phyloP scores from a whole-genome alignment of 2,888 invertebrate species.

The Eupithecia subfuscata region DNA sequence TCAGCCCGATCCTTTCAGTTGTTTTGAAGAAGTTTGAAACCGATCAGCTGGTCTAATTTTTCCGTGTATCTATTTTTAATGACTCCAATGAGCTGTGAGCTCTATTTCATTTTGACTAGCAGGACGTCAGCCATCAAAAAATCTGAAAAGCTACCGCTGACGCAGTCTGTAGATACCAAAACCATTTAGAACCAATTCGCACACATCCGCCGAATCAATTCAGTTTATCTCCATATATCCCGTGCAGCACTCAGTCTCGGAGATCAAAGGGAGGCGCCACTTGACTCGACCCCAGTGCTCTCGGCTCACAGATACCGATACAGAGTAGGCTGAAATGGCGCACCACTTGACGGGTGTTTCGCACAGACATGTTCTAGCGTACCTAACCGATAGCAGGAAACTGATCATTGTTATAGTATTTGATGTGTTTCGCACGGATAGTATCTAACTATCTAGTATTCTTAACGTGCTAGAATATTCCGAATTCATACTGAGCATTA shows the following conservation, averaged over 20 bases:
- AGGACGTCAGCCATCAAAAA: neutral
- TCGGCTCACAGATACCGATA: slow-evolving; percentile 1
- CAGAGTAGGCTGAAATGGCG: slow-evolving; percentile 18
- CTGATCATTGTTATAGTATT: neutral
- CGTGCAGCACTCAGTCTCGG: slow-evolving; percentile 3
- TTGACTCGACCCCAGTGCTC: slow-evolving; percentile 14
- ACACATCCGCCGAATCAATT: neutral
- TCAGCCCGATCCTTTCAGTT: too few species aligned
- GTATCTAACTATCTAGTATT: neutral
- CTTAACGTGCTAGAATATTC: neutral
- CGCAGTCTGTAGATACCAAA: neutral
- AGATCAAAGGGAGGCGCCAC: slow-evolving; percentile 20
- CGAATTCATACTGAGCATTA: neutral
- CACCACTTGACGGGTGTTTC: slow-evolving; percentile 28
- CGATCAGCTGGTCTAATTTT: too few species aligned
- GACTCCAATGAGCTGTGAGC: too few species aligned
- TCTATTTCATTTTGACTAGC: too few species aligned
- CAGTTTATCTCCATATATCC: slow-evolving; percentile 12
- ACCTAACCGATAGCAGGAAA: neutral
- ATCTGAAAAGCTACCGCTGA: neutral
- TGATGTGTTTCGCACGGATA: neutral
- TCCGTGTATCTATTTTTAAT: too few species aligned
- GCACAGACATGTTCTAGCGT: slow-evolving; percentile 5
- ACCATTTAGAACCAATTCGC: neutral
- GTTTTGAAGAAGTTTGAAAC: too few species aligned